Conservation (phyloP, 2,113 vertebrate species). For the Mus spicilegus region DNA sequence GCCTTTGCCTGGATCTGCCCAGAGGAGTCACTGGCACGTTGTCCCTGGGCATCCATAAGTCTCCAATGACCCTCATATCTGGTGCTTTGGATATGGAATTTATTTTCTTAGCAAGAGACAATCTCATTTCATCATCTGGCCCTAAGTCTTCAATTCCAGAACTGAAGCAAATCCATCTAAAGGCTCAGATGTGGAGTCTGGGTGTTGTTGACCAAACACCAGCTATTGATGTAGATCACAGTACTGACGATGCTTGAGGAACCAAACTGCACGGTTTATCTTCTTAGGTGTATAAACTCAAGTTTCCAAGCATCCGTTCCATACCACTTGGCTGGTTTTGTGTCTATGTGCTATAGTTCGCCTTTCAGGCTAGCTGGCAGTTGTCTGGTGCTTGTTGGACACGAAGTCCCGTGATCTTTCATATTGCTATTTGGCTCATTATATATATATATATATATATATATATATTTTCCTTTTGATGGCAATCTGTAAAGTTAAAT, state of each 20-base stretch:
- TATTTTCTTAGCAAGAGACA: constrained; percentile 15
- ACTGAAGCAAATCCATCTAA: background rate
- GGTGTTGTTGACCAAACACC: background rate
- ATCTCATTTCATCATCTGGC: background rate
- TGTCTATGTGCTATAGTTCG: background rate
- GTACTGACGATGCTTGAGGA: background rate
- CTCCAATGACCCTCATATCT: background rate
- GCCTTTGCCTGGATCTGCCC: too few relatives aligned
- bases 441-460: background rate
- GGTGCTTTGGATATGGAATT: background rate
- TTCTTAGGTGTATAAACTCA: constrained; percentile 38
- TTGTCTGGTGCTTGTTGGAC: background rate
- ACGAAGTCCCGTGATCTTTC: background rate
- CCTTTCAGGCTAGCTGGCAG: background rate
- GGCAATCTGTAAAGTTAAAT: background rate
- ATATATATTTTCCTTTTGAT: constrained; percentile 13
- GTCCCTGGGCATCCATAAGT: background rate
- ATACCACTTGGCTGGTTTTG: background rate
- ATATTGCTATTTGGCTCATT: constrained; percentile 16
- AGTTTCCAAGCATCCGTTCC: constrained; percentile 3
- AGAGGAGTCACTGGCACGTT: background rate
- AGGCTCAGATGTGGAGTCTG: background rate
- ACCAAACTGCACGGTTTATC: background rate
- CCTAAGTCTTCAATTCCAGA: constrained; percentile 17
- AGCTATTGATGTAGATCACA: background rate